Base-by-base conservation (phyloP, 2,888 invertebrate species). In the Sinohyriopsis cumingii region DNA sequence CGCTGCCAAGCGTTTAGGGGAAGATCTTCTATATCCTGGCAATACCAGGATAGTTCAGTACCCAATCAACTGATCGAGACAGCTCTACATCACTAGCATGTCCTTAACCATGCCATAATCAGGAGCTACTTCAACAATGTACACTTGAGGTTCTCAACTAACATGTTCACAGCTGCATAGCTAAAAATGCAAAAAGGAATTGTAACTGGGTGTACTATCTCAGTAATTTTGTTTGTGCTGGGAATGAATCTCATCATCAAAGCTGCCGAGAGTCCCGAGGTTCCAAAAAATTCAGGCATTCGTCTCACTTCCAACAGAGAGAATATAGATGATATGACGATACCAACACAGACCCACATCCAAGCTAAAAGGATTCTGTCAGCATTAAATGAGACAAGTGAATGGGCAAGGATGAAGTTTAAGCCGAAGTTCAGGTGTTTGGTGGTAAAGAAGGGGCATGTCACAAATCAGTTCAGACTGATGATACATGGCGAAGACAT, bases 1-100 rank as follows among this genome's bases (percentile, higher is more conserved):
- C 72, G 5, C 63, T 74, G n/a, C 65, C 73, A 5, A 76, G 67
- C 60, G 67, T 72, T 12, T 33, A 76, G 59, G 70, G 73, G 24
- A 71, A 71, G 55, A 67, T 78, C 24, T 78, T 70, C 55, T 65
- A 71, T 28, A 55, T 73, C 3, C 18, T 75, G 19, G 72, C 68
- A 5, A 71, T 45, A 54, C n/a, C n/a, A n/a, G n/a, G n/a, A n/a
- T n/a, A 68, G 22, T n/a, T 62, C 62, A 19, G 33, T 62, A 25
- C 62, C 3, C 4, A 9, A 62, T 28, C 62, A 62, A n/a, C 33
- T 62, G 25, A 62, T 62, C 4, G 33, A 25, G 62, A 28, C 28
- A 28, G 53, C 66, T 18, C 66, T 66, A 20, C 45, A 59, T n/a
- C 59, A 66, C 24, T 59, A 59, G 45, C 66, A 66, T 54, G 45